Conservation (phyloP, 2,113 vertebrate species). For the zebrafish (Danio rerio) region DNA sequence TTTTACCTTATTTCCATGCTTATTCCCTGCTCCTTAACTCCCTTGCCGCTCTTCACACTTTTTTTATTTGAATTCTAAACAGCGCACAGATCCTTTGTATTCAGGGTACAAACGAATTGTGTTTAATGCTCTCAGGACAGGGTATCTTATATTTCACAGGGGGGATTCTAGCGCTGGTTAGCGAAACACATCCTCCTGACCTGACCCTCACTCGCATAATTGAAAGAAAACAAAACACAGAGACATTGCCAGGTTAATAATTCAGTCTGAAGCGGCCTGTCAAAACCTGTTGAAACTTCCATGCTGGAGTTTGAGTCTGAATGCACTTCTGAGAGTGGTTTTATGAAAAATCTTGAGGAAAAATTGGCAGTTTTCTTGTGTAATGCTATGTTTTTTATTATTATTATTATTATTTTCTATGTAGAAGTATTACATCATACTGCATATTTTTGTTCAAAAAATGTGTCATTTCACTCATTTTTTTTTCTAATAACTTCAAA, state of each 20-base stretch:
- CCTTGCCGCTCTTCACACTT: constrained; percentile 68
- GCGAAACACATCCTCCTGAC: constrained; percentile 36
- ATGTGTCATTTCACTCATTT: no score
- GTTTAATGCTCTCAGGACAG: constrained; percentile 4
- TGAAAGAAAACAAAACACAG: constrained; percentile 20
- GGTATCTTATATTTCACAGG: constrained; percentile 16
- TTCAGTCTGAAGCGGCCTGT: neutral
- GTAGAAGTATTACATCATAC: no score
- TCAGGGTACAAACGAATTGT: constrained; percentile 53
- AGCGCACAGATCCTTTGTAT: constrained; percentile 67
- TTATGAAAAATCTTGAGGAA: no score
- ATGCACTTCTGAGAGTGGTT: neutral
- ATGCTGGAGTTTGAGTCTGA: neutral
- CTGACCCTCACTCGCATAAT: constrained; percentile 17
- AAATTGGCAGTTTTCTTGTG: no score
- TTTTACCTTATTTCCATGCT: constrained; percentile 72
- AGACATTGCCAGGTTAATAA: constrained; percentile 24
- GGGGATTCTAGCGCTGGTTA: constrained; percentile 49
- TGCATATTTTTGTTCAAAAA: no score
- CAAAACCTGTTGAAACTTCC: neutral
- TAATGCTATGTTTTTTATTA: no score
- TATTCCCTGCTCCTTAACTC: constrained; percentile 67
- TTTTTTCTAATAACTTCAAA: no score
- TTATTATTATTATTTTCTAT: no score
- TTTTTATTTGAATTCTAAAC: constrained; percentile 74